Conservation (phyloP, 2,888 invertebrate genomes). For the Lepidochrysops patricia region DNA sequence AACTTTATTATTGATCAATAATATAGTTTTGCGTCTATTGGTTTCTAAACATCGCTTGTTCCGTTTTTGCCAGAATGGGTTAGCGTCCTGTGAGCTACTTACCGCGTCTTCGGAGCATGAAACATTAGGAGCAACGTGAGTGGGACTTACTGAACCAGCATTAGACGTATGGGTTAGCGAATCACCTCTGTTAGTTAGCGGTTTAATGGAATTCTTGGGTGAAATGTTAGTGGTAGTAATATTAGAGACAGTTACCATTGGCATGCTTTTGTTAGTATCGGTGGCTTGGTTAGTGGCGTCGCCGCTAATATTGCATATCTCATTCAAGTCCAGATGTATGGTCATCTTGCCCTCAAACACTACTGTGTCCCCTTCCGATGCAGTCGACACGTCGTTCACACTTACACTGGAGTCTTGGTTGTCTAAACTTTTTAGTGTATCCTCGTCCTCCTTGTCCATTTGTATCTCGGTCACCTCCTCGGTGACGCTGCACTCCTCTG, state of each 20-base stretch:
- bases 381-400: conserved; percentile 64
- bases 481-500: conserved; percentile 58
- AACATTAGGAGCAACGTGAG: conserved; percentile 37
- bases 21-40: conserved; percentile 65
- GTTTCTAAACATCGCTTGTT: conserved; percentile 59
- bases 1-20: conserved; percentile 68
- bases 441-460: conserved; percentile 70
- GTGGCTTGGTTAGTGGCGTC: conserved; percentile 44
- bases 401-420: conserved; percentile 74
- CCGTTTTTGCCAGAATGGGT: conserved; percentile 66
- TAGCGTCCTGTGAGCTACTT: conserved; percentile 62
- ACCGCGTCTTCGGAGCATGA: conserved; percentile 46
- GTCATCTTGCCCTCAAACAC: conserved; percentile 73
- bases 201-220: conserved; percentile 67
- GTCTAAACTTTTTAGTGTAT: conserved; percentile 68
- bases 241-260: conserved; percentile 74
- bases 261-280: conserved; percentile 64
- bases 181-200: conserved; percentile 48
- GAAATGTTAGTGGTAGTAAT: conserved; percentile 72
- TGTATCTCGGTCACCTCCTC: conserved; percentile 66
- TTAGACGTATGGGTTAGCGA: conserved; percentile 14
- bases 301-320: conserved; percentile 66
- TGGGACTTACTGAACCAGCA: conserved; percentile 19
- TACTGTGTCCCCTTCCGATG: conserved; percentile 67
- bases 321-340: conserved; percentile 69